Evolutionary conservation across 2,113 vertebrate genomes (phyloP).

Genomic region (Dicaeum eximium): DNA sequence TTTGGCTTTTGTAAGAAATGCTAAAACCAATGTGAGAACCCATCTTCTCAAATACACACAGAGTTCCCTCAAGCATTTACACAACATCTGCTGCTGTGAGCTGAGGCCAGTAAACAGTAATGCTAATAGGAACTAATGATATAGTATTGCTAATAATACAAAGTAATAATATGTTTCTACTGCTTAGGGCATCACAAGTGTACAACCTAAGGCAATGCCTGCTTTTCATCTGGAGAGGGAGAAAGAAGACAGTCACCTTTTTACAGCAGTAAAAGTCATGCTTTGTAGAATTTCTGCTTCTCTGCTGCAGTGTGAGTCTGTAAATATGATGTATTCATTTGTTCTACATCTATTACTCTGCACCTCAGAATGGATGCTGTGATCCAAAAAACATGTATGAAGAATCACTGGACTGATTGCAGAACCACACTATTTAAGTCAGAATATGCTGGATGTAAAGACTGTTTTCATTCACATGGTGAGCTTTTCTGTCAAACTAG

Average conservation of each 20-base stretch:
- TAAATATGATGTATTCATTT: background rate
- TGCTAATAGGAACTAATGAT: background rate
- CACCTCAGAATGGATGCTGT: background rate
- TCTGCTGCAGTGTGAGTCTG: background rate
- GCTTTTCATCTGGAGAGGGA: background rate
- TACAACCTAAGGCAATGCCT: background rate
- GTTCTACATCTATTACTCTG: background rate
- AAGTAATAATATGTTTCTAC: background rate
- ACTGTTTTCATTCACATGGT: background rate
- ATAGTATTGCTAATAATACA: background rate
- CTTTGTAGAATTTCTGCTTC: background rate
- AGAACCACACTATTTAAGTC: background rate
- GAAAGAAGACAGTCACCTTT: background rate
- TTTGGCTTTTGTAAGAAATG: background rate
- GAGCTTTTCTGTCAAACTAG: background rate
- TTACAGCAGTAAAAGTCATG: background rate
- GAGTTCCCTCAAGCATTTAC: background rate
- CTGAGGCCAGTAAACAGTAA: background rate
- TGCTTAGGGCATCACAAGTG: background rate
- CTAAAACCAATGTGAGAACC: background rate
- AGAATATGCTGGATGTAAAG: background rate
- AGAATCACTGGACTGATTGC: background rate
- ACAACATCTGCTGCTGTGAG: background rate
- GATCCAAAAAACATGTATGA: background rate
- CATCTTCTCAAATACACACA: background rate